These are phyloP conservation scores for Cyprinodon brontotheroides DNA, from an alignment of 2,113 vertebrate species.

Conservation along the genomic window DNA sequence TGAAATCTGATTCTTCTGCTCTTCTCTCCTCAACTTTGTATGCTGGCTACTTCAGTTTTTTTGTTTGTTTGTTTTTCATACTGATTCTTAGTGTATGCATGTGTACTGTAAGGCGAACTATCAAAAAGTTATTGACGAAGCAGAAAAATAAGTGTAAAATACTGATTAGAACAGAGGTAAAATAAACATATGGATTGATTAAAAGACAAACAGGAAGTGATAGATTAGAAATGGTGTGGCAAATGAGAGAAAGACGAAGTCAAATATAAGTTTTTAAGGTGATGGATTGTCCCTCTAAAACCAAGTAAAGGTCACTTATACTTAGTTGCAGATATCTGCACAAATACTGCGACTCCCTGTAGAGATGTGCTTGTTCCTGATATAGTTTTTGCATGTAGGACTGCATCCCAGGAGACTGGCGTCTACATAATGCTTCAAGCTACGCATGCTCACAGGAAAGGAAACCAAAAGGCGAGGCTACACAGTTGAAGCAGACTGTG, in stretches of 20 bases:
- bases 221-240: background rate
- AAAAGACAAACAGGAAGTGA: background rate
- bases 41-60: conserved; percentile 27
- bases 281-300: background rate
- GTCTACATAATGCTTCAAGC: background rate
- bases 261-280: background rate
- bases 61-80: background rate
- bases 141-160: background rate
- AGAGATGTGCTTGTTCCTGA: background rate
- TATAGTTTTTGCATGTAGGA: background rate
- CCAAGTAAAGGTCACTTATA: background rate
- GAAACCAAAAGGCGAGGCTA: background rate
- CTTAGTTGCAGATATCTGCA: background rate
- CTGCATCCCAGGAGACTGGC: background rate
- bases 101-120: conserved; percentile 5
- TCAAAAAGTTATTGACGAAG: background rate
- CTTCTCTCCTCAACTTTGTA: conserved; percentile 50
- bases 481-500: background rate
- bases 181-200: background rate
- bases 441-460: background rate
- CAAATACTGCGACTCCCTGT: background rate
- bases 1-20: conserved; percentile 57
- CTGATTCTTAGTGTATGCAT: background rate
- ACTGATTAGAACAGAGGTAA: background rate
- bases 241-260: background rate